A percentile compares a stretch with the other conserved stretches of the same genome.
These are phyloP conservation scores for Halictus quadricinctus DNA, from an alignment of 2,888 invertebrate species.

Conservation along the genomic window DNA sequence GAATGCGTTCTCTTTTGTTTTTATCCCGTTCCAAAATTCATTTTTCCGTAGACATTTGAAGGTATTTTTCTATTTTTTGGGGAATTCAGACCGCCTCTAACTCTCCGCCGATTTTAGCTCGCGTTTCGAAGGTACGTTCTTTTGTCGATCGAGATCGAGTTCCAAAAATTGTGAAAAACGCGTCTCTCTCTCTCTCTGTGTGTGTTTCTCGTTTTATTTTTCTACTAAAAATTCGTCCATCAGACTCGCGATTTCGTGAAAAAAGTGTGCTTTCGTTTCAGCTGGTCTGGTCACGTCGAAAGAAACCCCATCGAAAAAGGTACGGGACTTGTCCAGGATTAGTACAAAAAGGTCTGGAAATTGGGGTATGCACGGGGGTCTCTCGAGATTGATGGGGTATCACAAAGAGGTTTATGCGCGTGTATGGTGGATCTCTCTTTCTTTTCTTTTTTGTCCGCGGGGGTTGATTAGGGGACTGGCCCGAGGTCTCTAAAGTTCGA, in stretches of 20 bases:
- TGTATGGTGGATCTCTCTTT: background rate
- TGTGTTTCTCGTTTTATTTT: background rate
- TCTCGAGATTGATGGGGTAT: slow-evolving; percentile 42
- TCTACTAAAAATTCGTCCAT: background rate
- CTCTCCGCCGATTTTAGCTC: background rate
- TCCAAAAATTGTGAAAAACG: slow-evolving; percentile 21
- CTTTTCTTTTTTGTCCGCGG: slow-evolving; percentile 15
- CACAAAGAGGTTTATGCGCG: slow-evolving; percentile 36
- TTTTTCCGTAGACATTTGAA: background rate
- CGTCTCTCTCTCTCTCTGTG: background rate
- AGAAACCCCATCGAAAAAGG: slow-evolving; percentile 72
- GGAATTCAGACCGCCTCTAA: slow-evolving; percentile 17
- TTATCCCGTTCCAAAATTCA: background rate
- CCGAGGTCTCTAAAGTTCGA: slow-evolving; percentile 63
- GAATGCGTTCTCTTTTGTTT: slow-evolving; percentile 10
- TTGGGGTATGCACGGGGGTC: background rate
- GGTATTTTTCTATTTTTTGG: background rate
- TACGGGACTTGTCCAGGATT: slow-evolving; percentile 55
- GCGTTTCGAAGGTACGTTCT: background rate
- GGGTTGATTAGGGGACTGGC: slow-evolving; percentile 41
- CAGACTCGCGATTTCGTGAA: slow-evolving; percentile 16
- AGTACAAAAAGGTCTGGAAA: slow-evolving; percentile 20
- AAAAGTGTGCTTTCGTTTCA: slow-evolving; percentile 46
- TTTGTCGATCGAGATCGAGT: slow-evolving; percentile 19
- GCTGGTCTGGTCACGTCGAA: slow-evolving; percentile 66